Evolutionary conservation across 2,888 invertebrate genomes (phyloP), one percentile per base, ranked within the genome.

Genomic region (Chymomyza amoena): DNA sequence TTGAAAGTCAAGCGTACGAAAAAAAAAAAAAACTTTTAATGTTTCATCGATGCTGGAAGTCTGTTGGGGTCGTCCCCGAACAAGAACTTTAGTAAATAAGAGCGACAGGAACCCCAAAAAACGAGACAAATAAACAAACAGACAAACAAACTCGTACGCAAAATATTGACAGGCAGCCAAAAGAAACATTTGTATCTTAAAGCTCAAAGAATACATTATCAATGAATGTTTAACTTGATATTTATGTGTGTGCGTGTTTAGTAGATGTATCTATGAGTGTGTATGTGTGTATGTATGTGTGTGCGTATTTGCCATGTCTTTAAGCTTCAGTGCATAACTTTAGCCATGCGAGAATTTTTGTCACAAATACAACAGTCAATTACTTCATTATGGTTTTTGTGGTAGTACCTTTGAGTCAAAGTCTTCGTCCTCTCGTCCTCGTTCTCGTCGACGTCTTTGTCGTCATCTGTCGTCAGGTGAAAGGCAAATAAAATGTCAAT

Each of bases 401-500:
- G 62, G 66, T 9, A n/a, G 32, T 51, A n/a, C n/a, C 36, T n/a
- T 59, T 20, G n/a, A 50, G 52, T 36, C 39, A 16, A 15, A 28
- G 54, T 18, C 18, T 3, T 16, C 54, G 67, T 6, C 15, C 36
- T 69, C 64, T 52, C 64, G 68, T 28, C 61, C 18, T 54, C n/a
- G 20, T 18, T 56, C n/a, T n/a, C n/a, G n/a, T n/a, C n/a, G n/a
- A n/a, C 25, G 15, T 28, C 15, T 20, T 25, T 57, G 57, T 25
- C 57, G 20, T 25, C 32, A 15, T 28, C 57, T 25, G 57, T 20
- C 57, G 25, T 77, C 83, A 84, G 87, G 83, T 84, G 87, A 84
- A 84, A 84, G 87, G 86, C 83, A 87, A 84, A 87, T 82, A 87
- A 84, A 84, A 84, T 80, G 83, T 84, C 87, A 84, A 84, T 84